A percentile compares a stretch with the other conserved stretches of the same genome.
phyloP scores from a whole-genome alignment of 2,797 vertebrate genomes.

The Sebastes glaucus region DNA sequence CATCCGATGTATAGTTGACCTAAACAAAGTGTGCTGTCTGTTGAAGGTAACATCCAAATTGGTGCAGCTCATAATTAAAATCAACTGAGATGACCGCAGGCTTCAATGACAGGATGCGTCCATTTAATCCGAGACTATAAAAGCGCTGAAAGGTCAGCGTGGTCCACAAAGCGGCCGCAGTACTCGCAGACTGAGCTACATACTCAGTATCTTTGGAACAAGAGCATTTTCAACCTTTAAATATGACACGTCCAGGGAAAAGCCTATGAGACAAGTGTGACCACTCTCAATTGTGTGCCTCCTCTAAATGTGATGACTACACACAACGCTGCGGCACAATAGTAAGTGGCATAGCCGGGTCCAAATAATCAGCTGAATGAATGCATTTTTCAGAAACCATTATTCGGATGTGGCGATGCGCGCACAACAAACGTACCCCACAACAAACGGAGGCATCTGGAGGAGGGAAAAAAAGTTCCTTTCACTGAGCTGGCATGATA shows the following conservation, averaged over 20 bases:
- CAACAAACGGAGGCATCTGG: slow-evolving; percentile 79
- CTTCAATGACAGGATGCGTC: slow-evolving; percentile 12
- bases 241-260: slow-evolving; percentile 69
- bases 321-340: slow-evolving; percentile 68
- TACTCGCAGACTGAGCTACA: slow-evolving; percentile 34
- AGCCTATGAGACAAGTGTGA: slow-evolving; percentile 74
- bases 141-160: slow-evolving; percentile 40
- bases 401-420: slow-evolving; percentile 79
- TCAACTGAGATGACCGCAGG: not conserved
- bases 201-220: slow-evolving; percentile 35
- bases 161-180: slow-evolving; percentile 48
- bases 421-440: slow-evolving; percentile 79
- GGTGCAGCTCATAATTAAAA: slow-evolving; percentile 1
- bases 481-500: slow-evolving; percentile 85
- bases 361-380: slow-evolving; percentile 82
- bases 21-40: not conserved
- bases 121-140: slow-evolving; percentile 13
- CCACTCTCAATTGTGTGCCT: slow-evolving; percentile 70
- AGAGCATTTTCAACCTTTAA: slow-evolving; percentile 63
- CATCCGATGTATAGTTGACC: not conserved
- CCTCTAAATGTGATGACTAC: slow-evolving; percentile 75
- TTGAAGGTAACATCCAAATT: slow-evolving; percentile 2
- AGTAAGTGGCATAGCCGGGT: slow-evolving; percentile 75
- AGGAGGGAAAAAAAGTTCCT: slow-evolving; percentile 77
- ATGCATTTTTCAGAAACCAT: slow-evolving; percentile 83